phyloP scores from a whole-genome alignment of 2,797 vertebrate genomes.

The Benthosema pterotum region DNA sequence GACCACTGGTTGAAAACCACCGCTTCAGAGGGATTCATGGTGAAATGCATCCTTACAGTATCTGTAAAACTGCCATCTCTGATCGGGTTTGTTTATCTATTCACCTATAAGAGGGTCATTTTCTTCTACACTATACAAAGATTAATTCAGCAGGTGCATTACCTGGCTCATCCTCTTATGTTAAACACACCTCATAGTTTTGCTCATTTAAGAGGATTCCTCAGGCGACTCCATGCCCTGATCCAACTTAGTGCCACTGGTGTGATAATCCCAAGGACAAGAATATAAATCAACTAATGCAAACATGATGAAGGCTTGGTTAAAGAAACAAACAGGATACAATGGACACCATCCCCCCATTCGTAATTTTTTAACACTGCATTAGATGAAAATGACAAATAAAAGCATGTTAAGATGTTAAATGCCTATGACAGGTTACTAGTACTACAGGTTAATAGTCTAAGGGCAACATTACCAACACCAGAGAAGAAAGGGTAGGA shows the following conservation, averaged over 20 bases:
- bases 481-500: too few species aligned
- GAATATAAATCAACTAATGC: conserved; percentile 64
- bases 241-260: conserved; percentile 70
- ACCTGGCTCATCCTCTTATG: conserved; percentile 62
- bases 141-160: conserved; percentile 61
- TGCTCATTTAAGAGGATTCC: conserved; percentile 76
- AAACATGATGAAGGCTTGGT: conserved; percentile 30
- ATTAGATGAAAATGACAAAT: too few species aligned
- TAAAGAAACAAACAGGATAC: conserved; percentile 11
- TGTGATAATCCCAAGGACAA: conserved; percentile 53
- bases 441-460: too few species aligned
- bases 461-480: too few species aligned
- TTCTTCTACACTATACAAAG: conserved; percentile 55
- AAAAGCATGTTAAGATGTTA: too few species aligned
- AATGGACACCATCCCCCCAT: too few species aligned
- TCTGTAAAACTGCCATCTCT: conserved; percentile 6
- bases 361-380: too few species aligned
- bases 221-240: conserved; percentile 50
- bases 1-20: too few species aligned
- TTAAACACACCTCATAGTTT: conserved; percentile 60
- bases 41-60: background rate
- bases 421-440: too few species aligned
- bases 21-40: background rate
- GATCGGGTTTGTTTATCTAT: conserved; percentile 43
- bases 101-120: conserved; percentile 29